Evolutionary conservation across 2,888 invertebrate species (phyloP).

Genomic region (Drosophila lacicola): DNA sequence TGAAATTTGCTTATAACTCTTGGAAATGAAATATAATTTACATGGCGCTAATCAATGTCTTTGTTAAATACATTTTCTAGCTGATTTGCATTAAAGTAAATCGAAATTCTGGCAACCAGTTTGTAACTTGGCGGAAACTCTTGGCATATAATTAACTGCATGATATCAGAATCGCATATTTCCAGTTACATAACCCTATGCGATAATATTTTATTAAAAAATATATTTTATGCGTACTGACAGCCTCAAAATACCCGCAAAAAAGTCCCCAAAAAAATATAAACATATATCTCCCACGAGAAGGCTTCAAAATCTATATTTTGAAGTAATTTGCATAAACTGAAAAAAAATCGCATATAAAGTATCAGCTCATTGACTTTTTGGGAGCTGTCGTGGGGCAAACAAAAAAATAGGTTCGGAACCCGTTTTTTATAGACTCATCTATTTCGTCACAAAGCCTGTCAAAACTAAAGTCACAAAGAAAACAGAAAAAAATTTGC

Average conservation of each 20-base stretch:
- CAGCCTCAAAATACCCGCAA: background rate
- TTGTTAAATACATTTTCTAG: slow-evolving; percentile 4
- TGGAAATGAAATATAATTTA: slow-evolving; percentile 2
- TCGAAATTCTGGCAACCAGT: slow-evolving; percentile 24
- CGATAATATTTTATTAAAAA: slow-evolving; percentile 8
- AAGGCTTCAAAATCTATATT: slow-evolving; percentile 15
- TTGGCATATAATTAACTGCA: background rate
- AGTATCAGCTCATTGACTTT: slow-evolving; percentile 29
- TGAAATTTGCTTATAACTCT: background rate
- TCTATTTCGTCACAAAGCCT: slow-evolving; percentile 31
- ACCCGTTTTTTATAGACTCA: slow-evolving; percentile 34
- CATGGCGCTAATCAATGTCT: background rate
- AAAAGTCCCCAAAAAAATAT: slow-evolving; percentile 19
- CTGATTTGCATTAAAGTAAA: slow-evolving; percentile 21
- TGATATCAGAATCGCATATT: slow-evolving; percentile 1
- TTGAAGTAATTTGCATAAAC: slow-evolving; percentile 33
- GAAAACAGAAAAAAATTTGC: slow-evolving; percentile 24
- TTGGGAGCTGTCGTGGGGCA: slow-evolving; percentile 1
- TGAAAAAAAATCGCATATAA: slow-evolving; percentile 22
- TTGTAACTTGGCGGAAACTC: slow-evolving; percentile 16
- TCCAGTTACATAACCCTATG: background rate
- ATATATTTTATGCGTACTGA: slow-evolving; percentile 1
- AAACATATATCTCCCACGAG: background rate
- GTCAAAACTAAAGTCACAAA: slow-evolving; percentile 21
- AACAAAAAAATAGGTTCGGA: slow-evolving; percentile 4